Conservation (phyloP, 2,797 vertebrate genomes). For the Oceanodroma leucorhoa region DNA sequence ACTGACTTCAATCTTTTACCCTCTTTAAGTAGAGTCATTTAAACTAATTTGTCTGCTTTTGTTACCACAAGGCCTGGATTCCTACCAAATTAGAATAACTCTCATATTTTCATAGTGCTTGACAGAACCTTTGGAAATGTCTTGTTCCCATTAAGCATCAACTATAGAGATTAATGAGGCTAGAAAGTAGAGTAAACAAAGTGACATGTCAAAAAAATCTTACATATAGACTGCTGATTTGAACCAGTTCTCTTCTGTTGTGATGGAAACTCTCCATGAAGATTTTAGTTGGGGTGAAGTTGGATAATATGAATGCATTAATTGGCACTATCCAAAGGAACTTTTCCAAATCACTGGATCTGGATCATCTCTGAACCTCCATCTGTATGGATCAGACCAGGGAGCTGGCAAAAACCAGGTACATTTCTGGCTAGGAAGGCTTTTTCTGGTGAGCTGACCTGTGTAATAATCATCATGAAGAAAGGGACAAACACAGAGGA, state of each 20-base stretch:
- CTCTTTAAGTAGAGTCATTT: neutral
- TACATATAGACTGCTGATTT: neutral
- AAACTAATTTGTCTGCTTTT: neutral
- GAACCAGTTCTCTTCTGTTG: neutral
- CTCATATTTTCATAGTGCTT: neutral
- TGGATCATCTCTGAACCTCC: neutral
- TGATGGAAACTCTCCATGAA: neutral
- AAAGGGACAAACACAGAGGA: neutral
- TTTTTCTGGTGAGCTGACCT: neutral
- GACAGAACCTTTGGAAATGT: neutral
- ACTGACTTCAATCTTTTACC: neutral
- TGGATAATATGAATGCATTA: neutral
- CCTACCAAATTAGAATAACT: neutral
- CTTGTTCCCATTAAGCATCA: neutral
- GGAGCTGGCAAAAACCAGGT: neutral
- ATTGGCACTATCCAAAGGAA: neutral
- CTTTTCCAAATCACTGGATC: neutral
- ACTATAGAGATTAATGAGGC: neutral
- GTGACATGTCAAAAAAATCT: neutral
- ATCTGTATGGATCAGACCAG: neutral
- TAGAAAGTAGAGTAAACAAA: neutral
- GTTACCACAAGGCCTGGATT: neutral
- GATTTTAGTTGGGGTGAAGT: neutral
- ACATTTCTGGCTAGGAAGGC: neutral
- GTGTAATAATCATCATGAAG: neutral